These are phyloP conservation scores for Triops cancriformis DNA, from an alignment of 1,140 invertebrate genomes.

Conservation along the genomic window DNA sequence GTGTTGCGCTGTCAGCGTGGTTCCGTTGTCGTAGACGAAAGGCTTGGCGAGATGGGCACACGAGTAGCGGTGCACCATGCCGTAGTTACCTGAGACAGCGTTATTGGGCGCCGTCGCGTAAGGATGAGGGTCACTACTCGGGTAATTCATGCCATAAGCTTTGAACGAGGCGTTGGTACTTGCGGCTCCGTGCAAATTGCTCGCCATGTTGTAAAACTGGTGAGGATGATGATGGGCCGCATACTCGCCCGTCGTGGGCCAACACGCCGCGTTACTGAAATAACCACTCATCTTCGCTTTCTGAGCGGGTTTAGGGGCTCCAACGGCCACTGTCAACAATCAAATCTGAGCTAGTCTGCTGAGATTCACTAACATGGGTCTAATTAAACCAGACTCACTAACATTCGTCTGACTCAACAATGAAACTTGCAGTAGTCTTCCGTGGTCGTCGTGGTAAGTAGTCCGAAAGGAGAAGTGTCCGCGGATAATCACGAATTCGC, in stretches of 20 bases:
- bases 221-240: not conserved
- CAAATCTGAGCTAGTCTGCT: too few species aligned
- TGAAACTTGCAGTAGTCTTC: too few species aligned
- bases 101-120: not conserved
- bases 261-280: not conserved
- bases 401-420: too few species aligned
- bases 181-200: not conserved
- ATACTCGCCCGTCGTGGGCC: not conserved
- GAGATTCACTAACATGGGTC: too few species aligned
- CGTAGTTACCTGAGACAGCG: not conserved
- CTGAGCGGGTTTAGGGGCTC: too few species aligned
- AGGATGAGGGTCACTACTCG: not conserved
- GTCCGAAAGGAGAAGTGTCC: too few species aligned
- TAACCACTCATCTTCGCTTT: not conserved
- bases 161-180: not conserved
- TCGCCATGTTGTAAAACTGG: not conserved
- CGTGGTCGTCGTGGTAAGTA: too few species aligned
- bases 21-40: not conserved
- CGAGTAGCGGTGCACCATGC: not conserved
- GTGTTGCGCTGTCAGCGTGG: not conserved
- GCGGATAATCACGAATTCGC: not conserved
- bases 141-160: not conserved
- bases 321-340: too few species aligned
- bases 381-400: too few species aligned
- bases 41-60: not conserved